These are phyloP conservation scores for Petrocephalus schoutedeni DNA, from an alignment of 2,797 vertebrate species.

Conservation along the genomic window DNA sequence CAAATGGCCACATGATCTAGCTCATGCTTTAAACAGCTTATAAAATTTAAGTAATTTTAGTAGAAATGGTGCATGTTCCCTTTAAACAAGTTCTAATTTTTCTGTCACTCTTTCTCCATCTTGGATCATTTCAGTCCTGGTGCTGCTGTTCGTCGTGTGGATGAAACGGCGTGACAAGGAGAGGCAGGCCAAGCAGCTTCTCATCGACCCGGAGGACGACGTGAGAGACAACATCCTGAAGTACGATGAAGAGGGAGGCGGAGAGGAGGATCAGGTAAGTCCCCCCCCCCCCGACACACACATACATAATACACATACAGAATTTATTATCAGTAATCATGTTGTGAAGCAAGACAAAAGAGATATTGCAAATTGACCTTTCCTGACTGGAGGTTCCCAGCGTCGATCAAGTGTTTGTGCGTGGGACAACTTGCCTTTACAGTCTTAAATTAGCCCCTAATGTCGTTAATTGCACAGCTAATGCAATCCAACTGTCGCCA, in stretches of 20 bases:
- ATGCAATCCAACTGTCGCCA: constrained; percentile 26
- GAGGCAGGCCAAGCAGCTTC: constrained; percentile 78
- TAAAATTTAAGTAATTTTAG: neutral
- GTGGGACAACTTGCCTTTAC: constrained; percentile 8
- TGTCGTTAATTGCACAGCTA: constrained; percentile 22
- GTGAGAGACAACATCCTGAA: constrained; percentile 84
- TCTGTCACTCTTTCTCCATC: neutral
- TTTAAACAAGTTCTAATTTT: neutral
- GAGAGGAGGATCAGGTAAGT: constrained; percentile 81
- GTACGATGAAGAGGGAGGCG: constrained; percentile 81
- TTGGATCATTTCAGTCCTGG: constrained; percentile 59
- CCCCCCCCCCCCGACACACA: neutral
- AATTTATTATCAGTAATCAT: neutral
- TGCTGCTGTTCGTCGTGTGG: constrained; percentile 84
- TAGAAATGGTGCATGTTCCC: neutral
- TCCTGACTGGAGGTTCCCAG: constrained; percentile 27
- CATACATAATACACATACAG: too few species aligned
- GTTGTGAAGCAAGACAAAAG: neutral
- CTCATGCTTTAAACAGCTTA: constrained; percentile 16
- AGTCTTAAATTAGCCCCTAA: constrained; percentile 18
- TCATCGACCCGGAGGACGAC: constrained; percentile 83
- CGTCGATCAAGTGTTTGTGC: neutral
- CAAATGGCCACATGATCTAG: constrained; percentile 19
- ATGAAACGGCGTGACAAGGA: constrained; percentile 85
- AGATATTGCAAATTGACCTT: constrained; percentile 58